Percentiles rank a stretch among this genome's conserved stretches.
Conservation (phyloP, 2,113 vertebrate genomes). For the Columba janthina region DNA sequence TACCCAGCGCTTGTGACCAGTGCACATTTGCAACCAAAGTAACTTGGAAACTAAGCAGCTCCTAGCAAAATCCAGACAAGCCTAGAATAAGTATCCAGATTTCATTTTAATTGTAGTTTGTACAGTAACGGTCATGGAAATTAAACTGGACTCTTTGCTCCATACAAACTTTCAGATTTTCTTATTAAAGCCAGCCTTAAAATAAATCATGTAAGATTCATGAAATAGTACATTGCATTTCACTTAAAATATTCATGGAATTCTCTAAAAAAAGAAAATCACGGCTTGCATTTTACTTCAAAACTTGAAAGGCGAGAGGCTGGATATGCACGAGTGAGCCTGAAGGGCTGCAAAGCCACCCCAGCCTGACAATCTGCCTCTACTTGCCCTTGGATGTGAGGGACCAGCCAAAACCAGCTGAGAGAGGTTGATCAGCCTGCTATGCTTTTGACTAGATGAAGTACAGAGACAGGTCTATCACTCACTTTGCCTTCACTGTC, state of each 20-base stretch:
- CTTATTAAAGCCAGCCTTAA: constrained; percentile 64
- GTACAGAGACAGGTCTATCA: not conserved
- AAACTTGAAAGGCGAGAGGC: constrained; percentile 21
- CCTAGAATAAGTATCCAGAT: not conserved
- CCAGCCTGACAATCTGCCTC: not conserved
- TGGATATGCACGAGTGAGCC: not conserved
- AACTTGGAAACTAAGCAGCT: not conserved
- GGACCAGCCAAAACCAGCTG: not conserved
- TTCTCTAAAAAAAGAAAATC: constrained; percentile 62
- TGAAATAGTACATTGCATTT: constrained; percentile 38
- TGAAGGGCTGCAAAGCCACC: not conserved
- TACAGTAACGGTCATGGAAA: not conserved
- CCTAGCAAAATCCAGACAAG: not conserved
- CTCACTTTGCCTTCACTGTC: not conserved
- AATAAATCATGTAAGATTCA: constrained; percentile 74
- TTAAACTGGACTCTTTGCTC: not conserved
- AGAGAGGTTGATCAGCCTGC: not conserved
- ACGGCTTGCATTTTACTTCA: constrained; percentile 29
- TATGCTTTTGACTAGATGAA: not conserved
- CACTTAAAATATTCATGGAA: constrained; percentile 76
- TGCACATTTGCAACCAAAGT: not conserved
- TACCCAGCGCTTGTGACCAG: not conserved
- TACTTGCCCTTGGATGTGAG: not conserved
- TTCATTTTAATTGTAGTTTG: not conserved
- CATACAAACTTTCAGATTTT: constrained; percentile 7